A percentile compares a stretch with the other conserved stretches of the same genome.
Evolutionary conservation across 2,888 invertebrate genomes (phyloP).

Genomic region (Catocala nupta): DNA sequence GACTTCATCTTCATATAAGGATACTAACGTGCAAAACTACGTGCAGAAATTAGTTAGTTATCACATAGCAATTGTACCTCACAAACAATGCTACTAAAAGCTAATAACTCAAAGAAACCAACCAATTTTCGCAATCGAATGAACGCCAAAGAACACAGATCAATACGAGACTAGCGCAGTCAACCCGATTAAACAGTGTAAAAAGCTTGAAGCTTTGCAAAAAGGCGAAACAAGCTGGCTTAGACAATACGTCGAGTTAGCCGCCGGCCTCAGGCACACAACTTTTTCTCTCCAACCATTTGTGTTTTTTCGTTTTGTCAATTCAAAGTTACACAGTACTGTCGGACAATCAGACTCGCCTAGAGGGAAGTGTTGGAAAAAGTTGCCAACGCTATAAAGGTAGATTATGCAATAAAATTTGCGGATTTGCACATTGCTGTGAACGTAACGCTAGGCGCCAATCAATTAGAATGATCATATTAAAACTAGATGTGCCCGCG

Average conservation of each 20-base stretch:
- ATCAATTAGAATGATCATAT: neutral
- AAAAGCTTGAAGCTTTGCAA: slow-evolving; percentile 45
- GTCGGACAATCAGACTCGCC: slow-evolving; percentile 36
- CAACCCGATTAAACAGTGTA: slow-evolving; percentile 53
- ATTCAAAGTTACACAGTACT: slow-evolving; percentile 54
- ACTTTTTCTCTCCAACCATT: slow-evolving; percentile 65
- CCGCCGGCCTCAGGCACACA: slow-evolving; percentile 49
- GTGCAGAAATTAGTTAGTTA: too few relatives aligned
- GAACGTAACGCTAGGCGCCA: neutral
- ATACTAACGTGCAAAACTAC: too few relatives aligned
- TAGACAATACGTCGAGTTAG: slow-evolving; percentile 51
- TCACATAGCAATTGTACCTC: neutral
- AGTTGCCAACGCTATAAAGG: slow-evolving; percentile 26
- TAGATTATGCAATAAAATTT: slow-evolving; percentile 24
- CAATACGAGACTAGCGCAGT: slow-evolving; percentile 44
- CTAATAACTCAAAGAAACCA: slow-evolving; percentile 33
- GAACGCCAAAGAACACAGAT: slow-evolving; percentile 47
- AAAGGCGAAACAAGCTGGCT: slow-evolving; percentile 43
- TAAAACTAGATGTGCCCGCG: too few relatives aligned
- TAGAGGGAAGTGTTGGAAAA: slow-evolving; percentile 41
- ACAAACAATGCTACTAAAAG: slow-evolving; percentile 8
- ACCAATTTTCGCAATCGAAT: slow-evolving; percentile 36
- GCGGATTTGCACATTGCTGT: slow-evolving; percentile 10
- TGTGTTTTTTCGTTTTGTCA: slow-evolving; percentile 59
- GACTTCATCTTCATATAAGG: too few relatives aligned